These are phyloP conservation scores for Drosophila antonietae DNA, from an alignment of 2,888 invertebrate genomes.

Conservation along the genomic window DNA sequence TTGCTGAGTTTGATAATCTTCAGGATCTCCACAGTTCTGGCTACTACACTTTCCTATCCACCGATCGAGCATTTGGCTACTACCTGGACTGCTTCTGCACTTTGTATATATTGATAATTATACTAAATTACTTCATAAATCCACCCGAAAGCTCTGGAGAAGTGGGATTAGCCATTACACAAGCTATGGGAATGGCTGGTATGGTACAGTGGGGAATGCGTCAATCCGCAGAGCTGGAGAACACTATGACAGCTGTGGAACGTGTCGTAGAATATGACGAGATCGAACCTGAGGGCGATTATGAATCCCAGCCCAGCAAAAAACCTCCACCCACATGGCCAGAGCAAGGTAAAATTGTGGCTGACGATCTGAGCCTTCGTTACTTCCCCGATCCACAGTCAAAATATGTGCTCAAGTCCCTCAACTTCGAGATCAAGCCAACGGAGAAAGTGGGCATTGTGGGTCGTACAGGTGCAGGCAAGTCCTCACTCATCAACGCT, in stretches of 20 bases:
- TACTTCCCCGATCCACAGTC: slow-evolving; percentile 88
- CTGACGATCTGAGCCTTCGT: slow-evolving; percentile 88
- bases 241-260: slow-evolving; percentile 96
- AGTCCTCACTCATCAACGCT: slow-evolving; percentile 89
- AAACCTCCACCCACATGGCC: slow-evolving; percentile 91
- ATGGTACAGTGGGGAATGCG: slow-evolving; percentile 92
- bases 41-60: slow-evolving; percentile 95
- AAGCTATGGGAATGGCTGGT: slow-evolving; percentile 91
- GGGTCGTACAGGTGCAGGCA: slow-evolving; percentile 91
- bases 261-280: slow-evolving; percentile 89
- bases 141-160: slow-evolving; percentile 89
- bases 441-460: slow-evolving; percentile 90
- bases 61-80: slow-evolving; percentile 96
- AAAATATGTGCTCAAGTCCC: slow-evolving; percentile 90
- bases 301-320: slow-evolving; percentile 88
- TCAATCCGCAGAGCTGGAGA: slow-evolving; percentile 95
- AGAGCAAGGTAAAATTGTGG: slow-evolving; percentile 88
- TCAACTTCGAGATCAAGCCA: slow-evolving; percentile 88
- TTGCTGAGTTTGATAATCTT: slow-evolving; percentile 91
- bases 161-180: slow-evolving; percentile 92
- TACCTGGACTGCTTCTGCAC: slow-evolving; percentile 96
- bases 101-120: slow-evolving; percentile 93
- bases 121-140: slow-evolving; percentile 92
- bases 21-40: slow-evolving; percentile 95
- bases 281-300: slow-evolving; percentile 85